Conservation (phyloP, 2,113 vertebrate genomes). For the Hypanus sabinus region DNA sequence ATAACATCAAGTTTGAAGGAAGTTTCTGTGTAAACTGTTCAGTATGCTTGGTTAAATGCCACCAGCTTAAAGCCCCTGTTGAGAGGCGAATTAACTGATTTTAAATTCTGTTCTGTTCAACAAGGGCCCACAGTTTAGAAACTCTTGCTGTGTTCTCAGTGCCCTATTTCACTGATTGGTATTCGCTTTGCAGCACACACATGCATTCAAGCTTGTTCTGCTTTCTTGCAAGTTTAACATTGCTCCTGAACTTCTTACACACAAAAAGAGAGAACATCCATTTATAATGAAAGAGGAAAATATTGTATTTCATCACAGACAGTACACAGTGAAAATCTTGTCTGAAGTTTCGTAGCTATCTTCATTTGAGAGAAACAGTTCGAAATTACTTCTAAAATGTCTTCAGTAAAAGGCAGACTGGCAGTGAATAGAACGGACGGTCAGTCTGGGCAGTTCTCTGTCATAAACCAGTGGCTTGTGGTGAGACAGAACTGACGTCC, state of each 20-base stretch:
- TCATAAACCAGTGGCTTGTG: not conserved
- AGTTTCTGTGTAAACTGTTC: not conserved
- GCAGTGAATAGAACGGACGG: not conserved
- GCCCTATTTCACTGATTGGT: not conserved
- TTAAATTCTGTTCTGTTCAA: not conserved
- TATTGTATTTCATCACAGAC: not conserved
- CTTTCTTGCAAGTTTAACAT: not conserved
- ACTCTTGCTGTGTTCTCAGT: not conserved
- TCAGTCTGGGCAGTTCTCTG: not conserved
- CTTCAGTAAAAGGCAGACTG: not conserved
- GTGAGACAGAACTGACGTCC: not conserved
- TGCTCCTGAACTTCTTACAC: not conserved
- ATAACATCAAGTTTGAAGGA: not conserved
- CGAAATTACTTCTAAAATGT: not conserved
- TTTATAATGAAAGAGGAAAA: not conserved
- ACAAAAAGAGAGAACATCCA: not conserved
- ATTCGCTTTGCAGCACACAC: not conserved
- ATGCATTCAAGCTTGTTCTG: not conserved
- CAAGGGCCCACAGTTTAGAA: not conserved
- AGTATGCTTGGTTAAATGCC: not conserved
- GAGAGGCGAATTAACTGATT: not conserved
- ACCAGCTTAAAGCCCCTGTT: not conserved
- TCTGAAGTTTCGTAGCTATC: not conserved
- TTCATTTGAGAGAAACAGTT: not conserved
- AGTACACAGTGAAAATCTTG: not conserved